Percentiles rank a stretch among this genome's conserved stretches.
These are phyloP conservation scores for Nothoprocta perdicaria DNA, from an alignment of 2,113 vertebrate genomes.

Conservation along the genomic window DNA sequence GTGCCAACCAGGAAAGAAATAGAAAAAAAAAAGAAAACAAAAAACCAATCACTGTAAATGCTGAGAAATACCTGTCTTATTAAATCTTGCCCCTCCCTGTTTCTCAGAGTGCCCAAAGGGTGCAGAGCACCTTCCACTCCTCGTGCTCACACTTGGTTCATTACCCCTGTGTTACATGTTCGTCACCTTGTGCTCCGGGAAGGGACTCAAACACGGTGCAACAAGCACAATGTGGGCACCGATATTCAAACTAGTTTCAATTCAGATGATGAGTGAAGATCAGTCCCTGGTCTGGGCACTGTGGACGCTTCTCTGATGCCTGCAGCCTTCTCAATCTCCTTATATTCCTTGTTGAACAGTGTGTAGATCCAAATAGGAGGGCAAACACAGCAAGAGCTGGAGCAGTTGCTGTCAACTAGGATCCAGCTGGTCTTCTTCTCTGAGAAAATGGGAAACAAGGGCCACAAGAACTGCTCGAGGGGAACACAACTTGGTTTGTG, in stretches of 20 bases:
- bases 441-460: background rate
- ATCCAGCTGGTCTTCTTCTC: background rate
- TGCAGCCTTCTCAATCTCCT: background rate
- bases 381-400: background rate
- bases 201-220: background rate
- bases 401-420: background rate
- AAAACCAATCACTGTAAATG: background rate
- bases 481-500: background rate
- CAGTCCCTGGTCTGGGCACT: background rate
- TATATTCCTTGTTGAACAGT: background rate
- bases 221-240: accelerated
- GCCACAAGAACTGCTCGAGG: background rate
- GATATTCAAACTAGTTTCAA: accelerated
- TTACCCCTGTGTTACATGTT: accelerated
- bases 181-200: background rate
- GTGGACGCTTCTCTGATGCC: accelerated
- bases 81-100: background rate
- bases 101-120: background rate
- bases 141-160: background rate
- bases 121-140: accelerated
- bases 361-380: background rate
- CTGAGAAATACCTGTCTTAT: background rate
- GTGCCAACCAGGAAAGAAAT: slow-evolving; percentile 58
- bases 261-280: background rate
- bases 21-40: background rate